Base-by-base conservation (phyloP, 2,113 vertebrate species). In the Noctilio leporinus region DNA sequence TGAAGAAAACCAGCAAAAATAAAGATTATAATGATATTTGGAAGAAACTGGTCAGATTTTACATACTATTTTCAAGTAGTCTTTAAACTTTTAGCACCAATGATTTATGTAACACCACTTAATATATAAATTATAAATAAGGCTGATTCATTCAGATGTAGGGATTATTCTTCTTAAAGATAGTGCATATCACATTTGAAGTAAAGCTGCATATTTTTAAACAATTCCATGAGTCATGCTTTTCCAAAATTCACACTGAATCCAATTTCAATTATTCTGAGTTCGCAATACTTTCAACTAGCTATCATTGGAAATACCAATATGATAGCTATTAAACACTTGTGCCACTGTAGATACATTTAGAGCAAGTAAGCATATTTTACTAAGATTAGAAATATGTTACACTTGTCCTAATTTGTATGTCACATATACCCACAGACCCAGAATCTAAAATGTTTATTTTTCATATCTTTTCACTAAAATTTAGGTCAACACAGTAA, bases 1-100 rank as follows among this genome's bases (percentile, higher is more conserved):
- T 75, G 55, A 91, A 81, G 51, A 49, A 77, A 94, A 93, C 16
- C 22, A 94, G 28, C 26, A 93, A 96, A 89, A 93, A 70, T 69
- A 84, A 96, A 93, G 57, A 84, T 15, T 4, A 51, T 57, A 76
- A 57, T 12, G 81, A 84, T 49, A 94, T 57, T 91, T 62, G 40
- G 28, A 65, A 73, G 30, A 33, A 87, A 86, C 78, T 85, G 38
- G 72, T 75, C 69, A 90, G 87, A 90, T 76, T 85, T 84, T 93
- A 62, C 14, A 94, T 81, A 65, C 9, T 86, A 81, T 91, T 93
- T 95, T 85, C 45, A 89, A 86, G 40, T 9, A 86, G 35, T 91
- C 77, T 85, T 93, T 49, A 75, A 94, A 90, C 14, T 94, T 82
- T 78, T 55, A 94, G 28, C 22, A 95, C 51, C 85, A 75, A n/a